Conservation (phyloP, 92 coral and sea anemone species). For the Epizoanthus illoricatus region DNA sequence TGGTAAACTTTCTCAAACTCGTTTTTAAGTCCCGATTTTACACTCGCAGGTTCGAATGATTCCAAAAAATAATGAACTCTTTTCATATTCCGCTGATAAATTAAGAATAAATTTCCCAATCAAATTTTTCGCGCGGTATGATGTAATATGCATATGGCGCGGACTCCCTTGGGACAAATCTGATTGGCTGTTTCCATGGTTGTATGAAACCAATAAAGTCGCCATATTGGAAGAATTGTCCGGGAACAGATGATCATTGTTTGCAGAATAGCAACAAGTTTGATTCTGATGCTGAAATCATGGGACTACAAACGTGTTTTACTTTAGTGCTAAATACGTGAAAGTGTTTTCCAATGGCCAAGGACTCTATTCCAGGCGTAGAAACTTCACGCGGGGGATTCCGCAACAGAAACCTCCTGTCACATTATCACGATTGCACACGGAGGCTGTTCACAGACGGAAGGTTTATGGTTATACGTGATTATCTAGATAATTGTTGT, state of each 20-base stretch:
- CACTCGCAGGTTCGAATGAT: too few species aligned
- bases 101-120: neutral
- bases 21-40: too few species aligned
- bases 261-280: conserved; percentile 2
- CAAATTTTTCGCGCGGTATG: conserved; percentile 19
- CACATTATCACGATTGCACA: conserved; percentile 76
- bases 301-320: neutral
- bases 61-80: too few species aligned
- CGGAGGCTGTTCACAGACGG: conserved; percentile 66
- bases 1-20: too few species aligned
- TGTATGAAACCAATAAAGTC: conserved; percentile 43
- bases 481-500: neutral
- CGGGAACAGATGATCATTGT: conserved; percentile 30
- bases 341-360: conserved; percentile 31
- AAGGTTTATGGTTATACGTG: conserved; percentile 53
- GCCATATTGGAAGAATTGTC: conserved; percentile 47
- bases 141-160: conserved; percentile 18
- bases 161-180: conserved; percentile 32
- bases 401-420: conserved; percentile 60
- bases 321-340: neutral
- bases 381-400: conserved; percentile 23
- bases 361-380: conserved; percentile 1
- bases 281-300: neutral
- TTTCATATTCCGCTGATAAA: too few species aligned
- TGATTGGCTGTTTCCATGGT: conserved; percentile 92